phyloP scores from a whole-genome alignment of 2,797 vertebrate species.

The Argya squamiceps region DNA sequence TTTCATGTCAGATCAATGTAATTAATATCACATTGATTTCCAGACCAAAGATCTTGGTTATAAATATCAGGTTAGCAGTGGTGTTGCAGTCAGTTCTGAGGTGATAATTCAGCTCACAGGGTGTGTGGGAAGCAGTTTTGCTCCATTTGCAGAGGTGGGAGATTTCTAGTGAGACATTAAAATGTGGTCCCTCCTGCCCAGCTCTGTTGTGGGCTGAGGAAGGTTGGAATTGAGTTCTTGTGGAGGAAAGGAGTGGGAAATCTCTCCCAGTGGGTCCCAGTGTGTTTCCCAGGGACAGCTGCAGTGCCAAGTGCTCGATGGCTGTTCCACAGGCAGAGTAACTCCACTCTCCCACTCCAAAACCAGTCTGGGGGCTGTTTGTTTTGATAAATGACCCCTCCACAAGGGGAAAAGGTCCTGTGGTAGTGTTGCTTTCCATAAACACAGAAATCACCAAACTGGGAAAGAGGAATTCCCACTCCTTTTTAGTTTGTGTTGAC shows the following conservation, averaged over 20 bases:
- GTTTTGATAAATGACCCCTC: neutral
- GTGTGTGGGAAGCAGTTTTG: neutral
- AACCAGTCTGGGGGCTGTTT: neutral
- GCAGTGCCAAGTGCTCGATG: neutral
- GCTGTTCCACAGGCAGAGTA: neutral
- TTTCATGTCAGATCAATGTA: neutral
- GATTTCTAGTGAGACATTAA: neutral
- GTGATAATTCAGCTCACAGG: neutral
- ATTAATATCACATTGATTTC: neutral
- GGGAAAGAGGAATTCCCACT: slow-evolving; percentile 20
- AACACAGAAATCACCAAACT: neutral
- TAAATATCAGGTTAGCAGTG: neutral
- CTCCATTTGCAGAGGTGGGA: slow-evolving; percentile 36
- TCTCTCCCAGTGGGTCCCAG: neutral
- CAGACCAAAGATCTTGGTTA: neutral
- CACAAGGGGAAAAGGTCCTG: neutral
- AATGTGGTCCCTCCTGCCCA: neutral
- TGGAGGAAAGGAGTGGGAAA: neutral
- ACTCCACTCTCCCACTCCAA: neutral
- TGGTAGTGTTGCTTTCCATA: neutral
- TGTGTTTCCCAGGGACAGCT: neutral
- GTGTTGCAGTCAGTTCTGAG: neutral
- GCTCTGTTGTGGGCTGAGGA: neutral
- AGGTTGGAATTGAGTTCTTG: neutral
- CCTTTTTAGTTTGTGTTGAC: neutral